Evolutionary conservation across 2,113 vertebrate species (phyloP).

Genomic region (Oryzias javanicus): DNA sequence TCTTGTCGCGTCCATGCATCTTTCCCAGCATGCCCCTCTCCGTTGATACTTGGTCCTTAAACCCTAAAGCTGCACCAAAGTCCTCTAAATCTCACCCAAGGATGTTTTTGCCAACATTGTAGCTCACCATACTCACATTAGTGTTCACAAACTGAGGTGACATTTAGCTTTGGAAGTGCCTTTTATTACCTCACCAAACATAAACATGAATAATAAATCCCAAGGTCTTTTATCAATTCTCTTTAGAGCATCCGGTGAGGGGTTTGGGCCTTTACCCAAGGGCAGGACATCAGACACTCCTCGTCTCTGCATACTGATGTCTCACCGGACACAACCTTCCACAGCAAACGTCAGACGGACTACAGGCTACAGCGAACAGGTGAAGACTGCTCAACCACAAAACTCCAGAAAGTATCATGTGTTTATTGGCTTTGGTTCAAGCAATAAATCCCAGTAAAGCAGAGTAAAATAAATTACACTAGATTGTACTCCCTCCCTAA

Average conservation of each 20-base stretch:
- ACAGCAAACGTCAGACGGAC: conserved; percentile 19
- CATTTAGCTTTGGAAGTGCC: conserved; percentile 10
- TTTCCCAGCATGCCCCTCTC: neutral
- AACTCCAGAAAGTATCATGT: too few species aligned
- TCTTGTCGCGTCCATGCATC: conserved; percentile 19
- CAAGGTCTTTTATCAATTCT: conserved; percentile 47
- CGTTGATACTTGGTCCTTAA: neutral
- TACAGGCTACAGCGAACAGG: too few species aligned
- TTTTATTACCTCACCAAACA: conserved; percentile 24
- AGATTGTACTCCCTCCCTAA: too few species aligned
- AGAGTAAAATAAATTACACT: too few species aligned
- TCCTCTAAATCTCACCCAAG: neutral
- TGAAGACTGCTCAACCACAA: too few species aligned
- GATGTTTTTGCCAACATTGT: neutral
- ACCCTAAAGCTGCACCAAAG: neutral
- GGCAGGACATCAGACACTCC: conserved; percentile 19
- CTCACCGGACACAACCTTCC: conserved; percentile 8
- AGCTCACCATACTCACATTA: neutral
- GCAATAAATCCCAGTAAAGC: too few species aligned
- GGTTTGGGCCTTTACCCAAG: conserved; percentile 30
- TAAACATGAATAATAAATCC: conserved; percentile 47
- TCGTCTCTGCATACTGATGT: conserved; percentile 48
- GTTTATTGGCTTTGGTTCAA: too few species aligned
- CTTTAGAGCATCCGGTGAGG: conserved; percentile 30
- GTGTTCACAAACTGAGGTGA: neutral